Percentiles rank a stretch among this genome's conserved stretches.
Evolutionary conservation across 2,797 vertebrate species (phyloP).

Genomic region (Acipenser ruthenus): DNA sequence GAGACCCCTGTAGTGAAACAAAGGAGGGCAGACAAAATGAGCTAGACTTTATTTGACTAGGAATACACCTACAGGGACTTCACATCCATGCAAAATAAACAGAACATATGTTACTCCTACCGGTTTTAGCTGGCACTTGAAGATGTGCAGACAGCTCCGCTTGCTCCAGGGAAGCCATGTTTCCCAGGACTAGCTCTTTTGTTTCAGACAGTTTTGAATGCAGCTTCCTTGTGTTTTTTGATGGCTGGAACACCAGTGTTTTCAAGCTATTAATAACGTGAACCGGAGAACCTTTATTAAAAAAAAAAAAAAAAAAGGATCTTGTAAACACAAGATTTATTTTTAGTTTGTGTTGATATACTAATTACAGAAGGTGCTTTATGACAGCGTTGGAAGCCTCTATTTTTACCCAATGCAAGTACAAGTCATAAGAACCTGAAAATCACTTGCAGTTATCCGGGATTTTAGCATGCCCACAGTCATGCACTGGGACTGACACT

Average conservation of each 20-base stretch:
- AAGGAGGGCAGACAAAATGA: no score
- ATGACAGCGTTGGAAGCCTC: neutral
- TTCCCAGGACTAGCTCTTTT: slow-evolving; percentile 37
- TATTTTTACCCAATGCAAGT: neutral
- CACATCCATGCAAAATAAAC: neutral
- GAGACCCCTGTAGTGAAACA: no score
- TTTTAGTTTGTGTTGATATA: neutral
- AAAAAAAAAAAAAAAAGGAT: no score
- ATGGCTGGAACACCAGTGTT: slow-evolving; percentile 47
- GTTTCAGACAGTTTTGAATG: slow-evolving; percentile 44
- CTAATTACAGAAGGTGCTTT: neutral
- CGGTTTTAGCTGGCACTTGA: slow-evolving; percentile 32
- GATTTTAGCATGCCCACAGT: neutral
- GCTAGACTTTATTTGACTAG: no score
- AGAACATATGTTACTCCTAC: slow-evolving; percentile 29
- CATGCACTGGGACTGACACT: neutral
- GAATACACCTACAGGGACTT: no score
- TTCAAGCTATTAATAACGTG: slow-evolving; percentile 50
- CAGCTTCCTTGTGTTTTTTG: slow-evolving; percentile 48
- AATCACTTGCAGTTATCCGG: neutral
- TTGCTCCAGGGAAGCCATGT: slow-evolving; percentile 33
- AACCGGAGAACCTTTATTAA: slow-evolving; percentile 63
- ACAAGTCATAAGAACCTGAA: neutral
- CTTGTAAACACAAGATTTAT: neutral
- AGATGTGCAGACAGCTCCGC: slow-evolving; percentile 23